Percentiles rank a stretch among this genome's conserved stretches.
These are phyloP conservation scores for Otus scops DNA, from an alignment of 2,797 vertebrate species.

Conservation along the genomic window DNA sequence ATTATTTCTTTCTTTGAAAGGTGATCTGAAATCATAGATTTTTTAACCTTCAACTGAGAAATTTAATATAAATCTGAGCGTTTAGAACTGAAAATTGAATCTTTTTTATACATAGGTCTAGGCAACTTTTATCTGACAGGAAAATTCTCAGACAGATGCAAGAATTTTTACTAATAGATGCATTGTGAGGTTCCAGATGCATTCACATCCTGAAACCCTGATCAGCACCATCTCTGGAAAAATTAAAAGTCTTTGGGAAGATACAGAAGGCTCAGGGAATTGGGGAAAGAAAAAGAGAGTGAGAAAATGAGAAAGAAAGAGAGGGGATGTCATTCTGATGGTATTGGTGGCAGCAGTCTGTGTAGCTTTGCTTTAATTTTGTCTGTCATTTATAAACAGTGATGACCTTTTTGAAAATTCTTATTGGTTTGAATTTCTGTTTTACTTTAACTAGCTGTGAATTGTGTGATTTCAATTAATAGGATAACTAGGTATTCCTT, in stretches of 20 bases:
- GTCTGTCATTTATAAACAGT: not conserved
- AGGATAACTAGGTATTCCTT: not conserved
- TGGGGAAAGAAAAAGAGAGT: not conserved
- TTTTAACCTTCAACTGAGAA: not conserved
- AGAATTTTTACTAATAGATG: not conserved
- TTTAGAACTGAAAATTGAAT: not conserved
- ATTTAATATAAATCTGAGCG: not conserved
- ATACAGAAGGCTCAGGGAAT: not conserved
- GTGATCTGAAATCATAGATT: not conserved
- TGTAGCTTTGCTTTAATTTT: not conserved
- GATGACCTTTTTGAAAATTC: not conserved
- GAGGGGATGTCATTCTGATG: not conserved
- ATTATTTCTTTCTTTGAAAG: not conserved
- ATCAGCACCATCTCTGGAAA: not conserved
- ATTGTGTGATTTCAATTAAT: not conserved
- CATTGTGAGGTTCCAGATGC: not conserved
- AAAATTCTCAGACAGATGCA: not conserved
- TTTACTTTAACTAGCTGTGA: not conserved
- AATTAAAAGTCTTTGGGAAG: not conserved
- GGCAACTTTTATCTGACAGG: not conserved
- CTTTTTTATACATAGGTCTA: not conserved
- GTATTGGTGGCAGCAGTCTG: not conserved
- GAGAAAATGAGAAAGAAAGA: not conserved
- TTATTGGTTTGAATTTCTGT: not conserved
- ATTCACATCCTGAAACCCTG: not conserved